Base-by-base conservation (phyloP, 2,113 vertebrate genomes). In the Micronisus gabar region DNA sequence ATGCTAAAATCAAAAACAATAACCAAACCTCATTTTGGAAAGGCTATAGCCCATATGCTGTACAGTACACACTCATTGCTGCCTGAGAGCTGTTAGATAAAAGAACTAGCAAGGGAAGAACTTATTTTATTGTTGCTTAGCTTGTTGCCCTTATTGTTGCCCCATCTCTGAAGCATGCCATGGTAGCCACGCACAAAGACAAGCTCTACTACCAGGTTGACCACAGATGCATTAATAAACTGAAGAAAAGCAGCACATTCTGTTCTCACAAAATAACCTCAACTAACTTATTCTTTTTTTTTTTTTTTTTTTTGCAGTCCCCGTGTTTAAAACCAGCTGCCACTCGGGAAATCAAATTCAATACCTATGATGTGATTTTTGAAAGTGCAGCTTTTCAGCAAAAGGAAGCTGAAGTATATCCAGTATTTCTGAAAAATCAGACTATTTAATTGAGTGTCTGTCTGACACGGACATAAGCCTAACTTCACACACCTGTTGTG, bases 261-360 rank as follows among this genome's bases (percentile, higher is more conserved):
- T 83, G n/a, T 61, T 68, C 70, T 56, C 43, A 75, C 40, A 81
- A 87, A 93, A 10, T 32, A 38, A 40, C 18, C 38, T 50, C n/a
- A 45, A 73, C 26, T 75, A 58, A 41, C 15, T n/a, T n/a, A 14
- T 56, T 11, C 36, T 56, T 58, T 11, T 17, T 61, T n/a, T 18
- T 7, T 40, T 34, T 11, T 12, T 21, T 68, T 32, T 43, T 21
- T 52, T 22, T 68, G 26, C 6, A 30, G 26, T 40, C 47, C 19
- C 43, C 38, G 8, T 27, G 38, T 84, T 90, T 86, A 63, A 96
- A 93, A 56, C 41, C 73, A 92, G 78, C 53, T 92, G 48, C 58
- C 81, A 50, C 75, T 56, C 1, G 13, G 81, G 83, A 95, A 95
- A 97, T 94, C 87, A 92, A 95, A 93, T 92, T 72, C 73, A 79